Base-by-base conservation (phyloP, 64 coral and sea anemone genomes). In the Trachythela sp. region DNA sequence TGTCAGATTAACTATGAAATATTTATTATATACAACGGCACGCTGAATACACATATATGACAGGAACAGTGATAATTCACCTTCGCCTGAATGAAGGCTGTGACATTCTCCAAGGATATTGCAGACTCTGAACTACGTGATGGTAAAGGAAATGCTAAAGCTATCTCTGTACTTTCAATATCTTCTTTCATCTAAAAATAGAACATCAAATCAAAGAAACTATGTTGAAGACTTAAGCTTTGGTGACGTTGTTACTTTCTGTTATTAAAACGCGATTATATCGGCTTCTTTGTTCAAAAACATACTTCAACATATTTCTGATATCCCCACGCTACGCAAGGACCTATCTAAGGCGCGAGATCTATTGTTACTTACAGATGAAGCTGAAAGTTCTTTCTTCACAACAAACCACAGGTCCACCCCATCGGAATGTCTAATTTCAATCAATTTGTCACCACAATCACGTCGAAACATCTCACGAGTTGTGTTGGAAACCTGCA, bases 131-230 rank as follows among this genome's bases (percentile, higher is more conserved):
- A 58, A 58, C 14, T 8, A 58, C 54, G 54, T 6, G 54, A 20
- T n/a, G 87, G 32, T 41, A 97, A 77, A 39, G 92, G 95, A 88
- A 97, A 97, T 30, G 92, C 95, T 48, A 97, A 60, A 10, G 95
- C 95, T 72, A 97, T 77, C 54, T 97, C 95, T 10, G 95, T 97
- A 36, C 52, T 90, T 58, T 92, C 90, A 13, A 94, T 87, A 42
- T 89, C 89, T 30, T 92, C 95, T 86, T 91, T 93, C 87, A 86
- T 91, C 92, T 97, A 13, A 50, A 92, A 56, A 59, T 18, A 27
- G 48, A 40, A 83, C 45, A 48, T 67, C 20, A 84, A n/a, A n/a
- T n/a, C n/a, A n/a, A n/a, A n/a, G n/a, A n/a, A n/a, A n/a, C n/a
- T n/a, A n/a, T n/a, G n/a, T n/a, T n/a, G n/a, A n/a, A n/a, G n/a